phyloP scores from a whole-genome alignment of 23 tunicate genomes.

The Botrylloides violaceus region DNA sequence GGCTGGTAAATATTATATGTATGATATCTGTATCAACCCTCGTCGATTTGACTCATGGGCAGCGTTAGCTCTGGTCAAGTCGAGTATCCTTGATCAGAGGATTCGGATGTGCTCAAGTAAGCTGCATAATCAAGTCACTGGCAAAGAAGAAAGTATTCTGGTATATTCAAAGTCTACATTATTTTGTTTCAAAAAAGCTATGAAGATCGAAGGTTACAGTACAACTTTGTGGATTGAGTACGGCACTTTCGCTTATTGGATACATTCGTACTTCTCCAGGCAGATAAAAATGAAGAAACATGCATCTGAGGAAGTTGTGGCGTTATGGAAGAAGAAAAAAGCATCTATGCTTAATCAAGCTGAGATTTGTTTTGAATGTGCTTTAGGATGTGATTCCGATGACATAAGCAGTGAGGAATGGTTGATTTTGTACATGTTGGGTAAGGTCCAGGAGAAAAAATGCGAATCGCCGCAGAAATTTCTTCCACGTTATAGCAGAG shows the following conservation, averaged over 20 bases:
- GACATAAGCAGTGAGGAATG: conserved; percentile 87
- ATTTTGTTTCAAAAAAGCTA: conserved; percentile 64
- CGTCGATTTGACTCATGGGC: conserved; percentile 97
- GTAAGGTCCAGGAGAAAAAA: conserved; percentile 77
- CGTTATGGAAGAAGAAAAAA: conserved; percentile 14
- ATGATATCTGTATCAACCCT: conserved; percentile 64
- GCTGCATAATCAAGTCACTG: conserved; percentile 1
- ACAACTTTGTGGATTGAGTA: conserved; percentile 80
- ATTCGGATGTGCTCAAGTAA: conserved; percentile 65
- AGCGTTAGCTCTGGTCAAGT: conserved; percentile 78
- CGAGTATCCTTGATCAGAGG: conserved; percentile 74
- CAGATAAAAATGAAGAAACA: conserved; percentile 23
- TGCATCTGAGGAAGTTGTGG: neutral
- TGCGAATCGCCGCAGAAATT: conserved; percentile 22
- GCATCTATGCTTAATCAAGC: conserved; percentile 44
- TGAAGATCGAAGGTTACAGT: conserved; percentile 49
- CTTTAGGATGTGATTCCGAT: conserved; percentile 55
- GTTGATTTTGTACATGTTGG: conserved; percentile 87
- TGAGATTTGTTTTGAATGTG: conserved; percentile 39
- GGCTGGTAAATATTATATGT: conserved; percentile 71
- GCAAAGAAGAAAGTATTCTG: neutral
- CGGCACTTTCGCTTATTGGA: conserved; percentile 89
- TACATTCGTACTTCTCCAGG: conserved; percentile 75
- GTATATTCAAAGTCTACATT: conserved; percentile 35
- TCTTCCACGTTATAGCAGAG: conserved; percentile 38